These are phyloP conservation scores for Thermophis baileyi DNA, from an alignment of 2,113 vertebrate genomes.

Conservation along the genomic window DNA sequence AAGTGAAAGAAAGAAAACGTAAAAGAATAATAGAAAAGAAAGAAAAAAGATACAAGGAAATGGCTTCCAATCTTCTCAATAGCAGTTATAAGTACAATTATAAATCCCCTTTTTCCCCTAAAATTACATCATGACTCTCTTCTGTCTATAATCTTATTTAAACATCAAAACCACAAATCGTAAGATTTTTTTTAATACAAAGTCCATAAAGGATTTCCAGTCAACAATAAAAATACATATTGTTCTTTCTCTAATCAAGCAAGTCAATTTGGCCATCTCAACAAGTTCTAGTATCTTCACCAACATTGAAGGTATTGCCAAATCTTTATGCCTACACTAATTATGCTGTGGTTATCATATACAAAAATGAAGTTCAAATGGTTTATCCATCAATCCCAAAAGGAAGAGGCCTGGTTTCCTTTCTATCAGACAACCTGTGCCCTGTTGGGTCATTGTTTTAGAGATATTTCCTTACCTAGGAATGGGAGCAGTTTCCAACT, in stretches of 20 bases:
- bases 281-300: not conserved
- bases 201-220: not conserved
- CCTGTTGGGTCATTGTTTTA: no score
- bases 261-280: not conserved
- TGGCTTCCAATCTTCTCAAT: not conserved
- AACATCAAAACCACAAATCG: not conserved
- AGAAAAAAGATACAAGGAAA: not conserved
- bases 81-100: not conserved
- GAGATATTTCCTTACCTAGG: no score
- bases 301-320: not conserved
- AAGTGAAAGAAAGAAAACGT: not conserved
- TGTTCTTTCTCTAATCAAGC: not conserved
- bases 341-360: not conserved
- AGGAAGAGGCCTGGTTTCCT: not conserved
- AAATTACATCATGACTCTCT: not conserved
- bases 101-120: not conserved
- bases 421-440: not conserved
- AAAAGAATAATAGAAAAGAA: not conserved
- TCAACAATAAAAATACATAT: not conserved
- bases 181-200: not conserved
- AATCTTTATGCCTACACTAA: not conserved
- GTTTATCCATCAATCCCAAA: not conserved
- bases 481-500: no score
- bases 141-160: not conserved
- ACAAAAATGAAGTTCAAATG: not conserved